phyloP scores from a whole-genome alignment of 2,113 vertebrate species.

The Regulus satrapa region DNA sequence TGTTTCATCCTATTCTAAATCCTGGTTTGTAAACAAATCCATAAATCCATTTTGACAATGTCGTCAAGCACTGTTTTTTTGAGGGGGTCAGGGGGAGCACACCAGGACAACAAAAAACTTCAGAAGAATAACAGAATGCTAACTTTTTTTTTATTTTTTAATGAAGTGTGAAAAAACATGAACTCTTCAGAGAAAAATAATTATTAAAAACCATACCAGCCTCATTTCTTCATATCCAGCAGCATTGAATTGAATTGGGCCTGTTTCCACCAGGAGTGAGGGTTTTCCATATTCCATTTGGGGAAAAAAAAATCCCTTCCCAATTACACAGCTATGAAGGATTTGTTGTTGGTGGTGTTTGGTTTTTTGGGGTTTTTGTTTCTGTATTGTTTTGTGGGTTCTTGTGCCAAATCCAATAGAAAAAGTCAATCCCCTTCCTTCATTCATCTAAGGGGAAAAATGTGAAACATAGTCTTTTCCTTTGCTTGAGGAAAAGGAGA shows the following conservation, averaged over 20 bases:
- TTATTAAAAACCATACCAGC: neutral
- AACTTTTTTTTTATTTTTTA: neutral
- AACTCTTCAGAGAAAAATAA: neutral
- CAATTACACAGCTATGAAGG: neutral
- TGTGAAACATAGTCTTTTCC: neutral
- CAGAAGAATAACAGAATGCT: neutral
- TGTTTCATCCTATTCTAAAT: constrained; percentile 2
- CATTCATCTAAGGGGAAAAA: neutral
- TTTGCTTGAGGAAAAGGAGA: neutral
- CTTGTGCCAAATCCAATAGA: neutral
- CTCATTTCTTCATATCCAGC: neutral
- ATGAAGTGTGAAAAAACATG: neutral
- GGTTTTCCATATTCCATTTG: neutral
- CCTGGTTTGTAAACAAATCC: constrained; percentile 2
- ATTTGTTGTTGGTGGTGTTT: neutral
- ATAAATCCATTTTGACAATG: constrained; percentile 19
- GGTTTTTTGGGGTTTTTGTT: no score
- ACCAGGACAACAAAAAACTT: neutral
- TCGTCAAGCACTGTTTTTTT: neutral
- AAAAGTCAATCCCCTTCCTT: neutral
- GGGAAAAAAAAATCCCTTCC: neutral
- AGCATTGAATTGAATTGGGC: neutral
- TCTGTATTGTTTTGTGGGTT: no score
- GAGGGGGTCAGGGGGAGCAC: accelerated
- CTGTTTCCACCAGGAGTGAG: neutral